Conservation (phyloP, 2,113 vertebrate species). For the Elaphurus davidianus region DNA sequence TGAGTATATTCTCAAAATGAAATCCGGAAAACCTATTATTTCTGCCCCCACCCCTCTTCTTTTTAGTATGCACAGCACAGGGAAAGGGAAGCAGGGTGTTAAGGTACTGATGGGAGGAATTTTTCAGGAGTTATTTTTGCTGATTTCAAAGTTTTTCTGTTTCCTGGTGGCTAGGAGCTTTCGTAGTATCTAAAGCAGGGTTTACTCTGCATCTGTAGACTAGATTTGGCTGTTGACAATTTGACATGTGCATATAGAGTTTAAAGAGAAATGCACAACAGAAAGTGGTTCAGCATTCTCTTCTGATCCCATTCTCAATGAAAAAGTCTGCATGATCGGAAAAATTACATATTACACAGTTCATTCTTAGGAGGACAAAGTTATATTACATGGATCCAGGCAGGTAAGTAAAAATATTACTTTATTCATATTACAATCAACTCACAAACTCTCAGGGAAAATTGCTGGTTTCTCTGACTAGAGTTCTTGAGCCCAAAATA, state of each 20-base stretch:
- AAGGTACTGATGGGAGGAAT: background rate
- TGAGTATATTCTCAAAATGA: background rate
- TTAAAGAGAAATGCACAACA: slow-evolving; percentile 9
- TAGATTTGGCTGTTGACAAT: background rate
- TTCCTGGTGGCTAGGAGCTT: background rate
- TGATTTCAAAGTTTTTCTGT: slow-evolving; percentile 27
- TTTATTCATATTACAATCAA: slow-evolving; percentile 51
- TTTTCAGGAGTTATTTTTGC: slow-evolving; percentile 21
- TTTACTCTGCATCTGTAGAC: background rate
- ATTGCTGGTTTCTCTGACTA: slow-evolving; percentile 59
- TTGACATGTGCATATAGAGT: slow-evolving; percentile 9
- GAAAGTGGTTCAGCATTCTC: background rate
- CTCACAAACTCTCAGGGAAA: slow-evolving; percentile 36
- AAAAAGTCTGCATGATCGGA: background rate
- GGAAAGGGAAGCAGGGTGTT: background rate
- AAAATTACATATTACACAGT: background rate
- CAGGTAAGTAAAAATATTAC: slow-evolving; percentile 37
- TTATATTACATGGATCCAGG: background rate
- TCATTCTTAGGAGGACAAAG: slow-evolving; percentile 9
- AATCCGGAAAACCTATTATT: slow-evolving; percentile 18
- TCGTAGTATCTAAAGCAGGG: background rate
- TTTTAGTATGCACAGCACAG: background rate
- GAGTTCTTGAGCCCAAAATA: slow-evolving; percentile 56
- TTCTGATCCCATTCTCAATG: background rate
- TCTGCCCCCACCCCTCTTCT: background rate